Base-by-base conservation (phyloP, 2,113 vertebrate species). In the Gasterosteus aculeatus region DNA sequence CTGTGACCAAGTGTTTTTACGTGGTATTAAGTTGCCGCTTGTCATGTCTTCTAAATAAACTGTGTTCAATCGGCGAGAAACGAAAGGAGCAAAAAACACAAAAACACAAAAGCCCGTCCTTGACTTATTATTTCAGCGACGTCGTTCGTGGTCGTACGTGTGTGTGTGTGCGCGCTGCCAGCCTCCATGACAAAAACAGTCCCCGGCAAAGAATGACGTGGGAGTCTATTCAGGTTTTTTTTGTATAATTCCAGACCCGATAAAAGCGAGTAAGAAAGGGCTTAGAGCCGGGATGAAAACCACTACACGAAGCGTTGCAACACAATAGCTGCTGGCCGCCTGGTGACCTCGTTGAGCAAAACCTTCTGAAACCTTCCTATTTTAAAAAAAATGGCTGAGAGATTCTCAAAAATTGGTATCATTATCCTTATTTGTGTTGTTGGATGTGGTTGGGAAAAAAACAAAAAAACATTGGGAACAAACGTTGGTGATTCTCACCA, bases 401-500 rank as follows among this genome's bases (percentile, higher is more conserved):
- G 33, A 35, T 35, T 35, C 5, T 3, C 33, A 35, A 5, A 35
- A 35, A 35, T 35, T 5, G 33, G 5, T 35, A 35, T 35, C 5
- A 35, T 35, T 35, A 35, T 35, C 33, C 3, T 39, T 76, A 26
- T 26, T 78, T 16, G 57, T 62, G 10, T 16, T 62, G 35, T 39
- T 60, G 12, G 16, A 26, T 69, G 33, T 26, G 65, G 69, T n/a
- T 47, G 53, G 6, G 12, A 65, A 26, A 26, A 26, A 26, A 26
- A 1, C 22, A 26, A 26, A 26, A 26, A 26, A 26, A 26, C 22
- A 26, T 26, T 26, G 22, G 22, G 22, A 26, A 26, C 22, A 26
- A 26, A 26, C 22, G 22, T 26, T 26, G 22, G 16, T 18, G 19
- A 54, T 81, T 84, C 96, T 94, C 90, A 99, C 98, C 98, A 99